A percentile compares a stretch with the other conserved stretches of the same genome.
Evolutionary conservation across 2,888 invertebrate species (phyloP).

Genomic region (Andrena bicolor): DNA sequence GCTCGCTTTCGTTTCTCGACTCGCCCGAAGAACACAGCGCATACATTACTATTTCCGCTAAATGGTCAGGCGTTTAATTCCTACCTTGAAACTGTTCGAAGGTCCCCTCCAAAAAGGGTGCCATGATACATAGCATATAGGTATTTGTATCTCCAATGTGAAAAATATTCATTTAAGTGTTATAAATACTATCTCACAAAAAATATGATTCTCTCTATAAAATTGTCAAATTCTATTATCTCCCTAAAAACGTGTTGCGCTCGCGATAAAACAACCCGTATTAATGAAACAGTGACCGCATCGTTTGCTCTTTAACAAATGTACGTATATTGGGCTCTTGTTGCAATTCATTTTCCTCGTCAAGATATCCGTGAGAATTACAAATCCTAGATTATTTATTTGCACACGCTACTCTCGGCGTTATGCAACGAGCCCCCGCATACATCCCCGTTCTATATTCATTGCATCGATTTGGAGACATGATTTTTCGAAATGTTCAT

Average conservation of each 20-base stretch:
- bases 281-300: constrained; percentile 42
- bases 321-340: neutral
- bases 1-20: constrained; percentile 15
- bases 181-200: constrained; percentile 82
- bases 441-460: constrained; percentile 15
- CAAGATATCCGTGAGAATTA: constrained; percentile 7
- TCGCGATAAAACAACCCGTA: constrained; percentile 53
- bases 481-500: constrained; percentile 44
- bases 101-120: constrained; percentile 72
- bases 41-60: constrained; percentile 65
- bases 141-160: constrained; percentile 71
- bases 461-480: constrained; percentile 49
- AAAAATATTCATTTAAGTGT: constrained; percentile 79
- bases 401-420: neutral
- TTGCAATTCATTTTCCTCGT: constrained; percentile 13
- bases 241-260: constrained; percentile 61
- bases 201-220: constrained; percentile 82
- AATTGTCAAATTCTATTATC: constrained; percentile 75
- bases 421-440: constrained; percentile 21
- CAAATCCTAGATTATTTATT: constrained; percentile 25
- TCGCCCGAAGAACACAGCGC: constrained; percentile 44
- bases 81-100: constrained; percentile 78
- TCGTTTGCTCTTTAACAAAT: constrained; percentile 6
- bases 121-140: constrained; percentile 54
- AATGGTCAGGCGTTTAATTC: constrained; percentile 74